These are phyloP conservation scores for Cyrtonyx montezumae DNA, from an alignment of 2,113 vertebrate genomes.

Conservation along the genomic window DNA sequence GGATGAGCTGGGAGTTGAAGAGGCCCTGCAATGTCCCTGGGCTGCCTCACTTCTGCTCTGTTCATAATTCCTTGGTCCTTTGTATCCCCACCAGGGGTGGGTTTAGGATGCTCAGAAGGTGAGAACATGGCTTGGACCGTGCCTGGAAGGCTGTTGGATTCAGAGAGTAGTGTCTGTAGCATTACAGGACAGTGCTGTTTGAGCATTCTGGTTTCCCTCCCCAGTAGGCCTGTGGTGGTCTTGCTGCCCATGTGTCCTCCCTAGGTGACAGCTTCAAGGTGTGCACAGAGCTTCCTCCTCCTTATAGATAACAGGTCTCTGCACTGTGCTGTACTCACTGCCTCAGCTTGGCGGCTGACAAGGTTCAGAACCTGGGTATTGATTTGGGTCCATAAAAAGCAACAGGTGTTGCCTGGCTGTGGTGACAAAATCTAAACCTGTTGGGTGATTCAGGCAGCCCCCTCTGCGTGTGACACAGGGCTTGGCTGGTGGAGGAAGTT, in stretches of 20 bases:
- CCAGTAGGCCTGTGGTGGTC: background rate
- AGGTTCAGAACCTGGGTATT: rapidly evolving
- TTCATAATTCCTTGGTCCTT: constrained; percentile 11
- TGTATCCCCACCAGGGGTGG: background rate
- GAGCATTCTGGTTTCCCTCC: background rate
- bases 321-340: rapidly evolving
- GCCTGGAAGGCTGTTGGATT: constrained; percentile 6
- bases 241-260: constrained; percentile 16
- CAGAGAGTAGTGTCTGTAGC: background rate
- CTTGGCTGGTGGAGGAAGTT: background rate
- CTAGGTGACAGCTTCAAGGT: background rate
- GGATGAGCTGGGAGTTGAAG: background rate
- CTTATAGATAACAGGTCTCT: rapidly evolving
- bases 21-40: background rate
- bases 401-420: background rate
- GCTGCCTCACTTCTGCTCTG: background rate
- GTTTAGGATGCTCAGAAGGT: constrained; percentile 36
- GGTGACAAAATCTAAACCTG: background rate
- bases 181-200: background rate
- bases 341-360: rapidly evolving
- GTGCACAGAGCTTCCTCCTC: background rate
- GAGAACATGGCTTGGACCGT: background rate
- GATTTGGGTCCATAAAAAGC: background rate
- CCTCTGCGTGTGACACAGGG: background rate
- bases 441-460: background rate